Conservation (phyloP, 2,113 vertebrate species). For the Baryphthengus martii region DNA sequence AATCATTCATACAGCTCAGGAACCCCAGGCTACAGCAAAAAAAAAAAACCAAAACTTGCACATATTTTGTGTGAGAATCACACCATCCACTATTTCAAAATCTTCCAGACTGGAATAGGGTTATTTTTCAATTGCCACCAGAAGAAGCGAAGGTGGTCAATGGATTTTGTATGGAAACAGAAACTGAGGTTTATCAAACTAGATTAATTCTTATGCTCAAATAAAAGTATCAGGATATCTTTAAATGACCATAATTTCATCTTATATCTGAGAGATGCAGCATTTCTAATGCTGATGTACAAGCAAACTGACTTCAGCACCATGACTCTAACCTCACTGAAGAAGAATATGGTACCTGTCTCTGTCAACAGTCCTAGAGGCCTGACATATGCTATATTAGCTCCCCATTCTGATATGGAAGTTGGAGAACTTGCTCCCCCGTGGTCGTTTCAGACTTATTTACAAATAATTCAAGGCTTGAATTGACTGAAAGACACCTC, state of each 20-base stretch:
- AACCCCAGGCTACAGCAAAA: background rate
- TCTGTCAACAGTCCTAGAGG: background rate
- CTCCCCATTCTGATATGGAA: background rate
- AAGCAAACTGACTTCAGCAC: background rate
- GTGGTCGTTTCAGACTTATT: background rate
- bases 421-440: background rate
- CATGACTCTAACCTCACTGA: background rate
- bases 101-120: background rate
- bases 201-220: background rate
- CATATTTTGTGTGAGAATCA: background rate
- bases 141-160: background rate
- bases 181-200: background rate
- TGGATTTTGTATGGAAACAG: background rate
- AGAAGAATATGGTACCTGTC: background rate
- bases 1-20: background rate
- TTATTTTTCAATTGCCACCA: background rate
- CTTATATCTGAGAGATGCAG: background rate
- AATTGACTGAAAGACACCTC: background rate
- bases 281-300: background rate
- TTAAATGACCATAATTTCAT: background rate
- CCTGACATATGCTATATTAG: background rate
- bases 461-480: background rate
- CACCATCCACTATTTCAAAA: background rate
- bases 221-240: background rate
- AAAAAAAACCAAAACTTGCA: background rate